A percentile compares a stretch with the other conserved stretches of the same genome.
Conservation (phyloP, 2,113 vertebrate genomes). For the Hypocryptadius cinnamomeus region DNA sequence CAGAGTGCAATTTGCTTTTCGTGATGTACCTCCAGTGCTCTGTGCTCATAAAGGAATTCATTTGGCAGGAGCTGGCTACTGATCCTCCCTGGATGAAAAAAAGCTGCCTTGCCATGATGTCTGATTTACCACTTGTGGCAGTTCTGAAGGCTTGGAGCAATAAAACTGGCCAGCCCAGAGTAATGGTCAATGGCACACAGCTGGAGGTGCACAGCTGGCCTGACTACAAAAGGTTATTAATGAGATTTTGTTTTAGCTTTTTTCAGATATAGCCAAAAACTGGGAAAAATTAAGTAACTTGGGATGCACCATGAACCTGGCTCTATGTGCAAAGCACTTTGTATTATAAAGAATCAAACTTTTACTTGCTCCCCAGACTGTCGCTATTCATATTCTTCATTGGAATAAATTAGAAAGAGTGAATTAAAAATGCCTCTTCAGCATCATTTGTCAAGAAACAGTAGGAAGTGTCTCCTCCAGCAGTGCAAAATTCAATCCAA, state of each 20-base stretch:
- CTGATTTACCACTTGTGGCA: conserved; percentile 5
- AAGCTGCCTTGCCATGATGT: not conserved
- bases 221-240: not conserved
- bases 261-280: not conserved
- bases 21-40: conserved; percentile 21
- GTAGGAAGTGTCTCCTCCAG: not conserved
- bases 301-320: not conserved
- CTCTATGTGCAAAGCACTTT: not conserved
- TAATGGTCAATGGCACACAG: not conserved
- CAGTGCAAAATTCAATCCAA: not conserved
- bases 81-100: conserved; percentile 14
- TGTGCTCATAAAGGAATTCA: conserved; percentile 27
- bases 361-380: not conserved
- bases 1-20: conserved; percentile 28
- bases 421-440: not conserved
- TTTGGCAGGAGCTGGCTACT: conserved; percentile 25
- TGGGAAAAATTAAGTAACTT: not conserved
- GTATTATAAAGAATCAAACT: not conserved
- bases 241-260: not conserved
- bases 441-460: not conserved
- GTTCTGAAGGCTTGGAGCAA: not conserved
- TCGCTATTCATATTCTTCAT: not conserved
- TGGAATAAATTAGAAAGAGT: not conserved
- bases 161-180: not conserved
- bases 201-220: not conserved